Conservation (phyloP, 2,888 invertebrate genomes). For the Papilio gigon region DNA sequence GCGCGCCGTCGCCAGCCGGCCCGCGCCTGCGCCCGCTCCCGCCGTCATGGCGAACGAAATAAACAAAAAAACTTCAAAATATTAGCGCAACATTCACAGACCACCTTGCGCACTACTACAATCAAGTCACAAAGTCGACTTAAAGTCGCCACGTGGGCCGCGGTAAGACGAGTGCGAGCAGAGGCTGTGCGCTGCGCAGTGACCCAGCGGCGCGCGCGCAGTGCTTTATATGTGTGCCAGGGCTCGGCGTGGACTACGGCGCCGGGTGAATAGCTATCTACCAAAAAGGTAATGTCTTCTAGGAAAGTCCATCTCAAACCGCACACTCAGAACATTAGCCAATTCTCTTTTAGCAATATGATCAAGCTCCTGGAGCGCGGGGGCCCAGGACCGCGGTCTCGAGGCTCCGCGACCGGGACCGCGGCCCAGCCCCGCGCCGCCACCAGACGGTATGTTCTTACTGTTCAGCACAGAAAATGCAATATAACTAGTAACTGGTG, state of each 20-base stretch:
- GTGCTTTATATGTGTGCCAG: not conserved
- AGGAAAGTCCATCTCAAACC: not conserved
- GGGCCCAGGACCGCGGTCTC: not conserved
- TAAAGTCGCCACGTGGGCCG: not conserved
- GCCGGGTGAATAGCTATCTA: not conserved
- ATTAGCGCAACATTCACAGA: not conserved
- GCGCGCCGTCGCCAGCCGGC: slow-evolving; percentile 40
- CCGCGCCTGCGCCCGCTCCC: slow-evolving; percentile 13
- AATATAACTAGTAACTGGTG: not conserved
- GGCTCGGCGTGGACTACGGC: not conserved
- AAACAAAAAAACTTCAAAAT: slow-evolving; percentile 6
- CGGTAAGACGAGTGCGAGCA: not conserved
- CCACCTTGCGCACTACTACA: not conserved
- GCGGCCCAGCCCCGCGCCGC: not conserved
- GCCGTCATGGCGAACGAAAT: slow-evolving; percentile 11
- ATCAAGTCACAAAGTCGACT: not conserved
- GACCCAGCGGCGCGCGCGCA: not conserved
- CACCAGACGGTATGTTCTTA: not conserved
- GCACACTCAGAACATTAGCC: not conserved
- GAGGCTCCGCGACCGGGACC: not conserved
- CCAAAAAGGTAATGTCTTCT: not conserved
- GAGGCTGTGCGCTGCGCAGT: slow-evolving; percentile 1
- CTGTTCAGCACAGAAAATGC: not conserved
- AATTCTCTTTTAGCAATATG: not conserved
- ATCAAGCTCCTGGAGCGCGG: not conserved